These are phyloP conservation scores for Junco hyemalis DNA, from an alignment of 2,113 vertebrate genomes.

Conservation along the genomic window DNA sequence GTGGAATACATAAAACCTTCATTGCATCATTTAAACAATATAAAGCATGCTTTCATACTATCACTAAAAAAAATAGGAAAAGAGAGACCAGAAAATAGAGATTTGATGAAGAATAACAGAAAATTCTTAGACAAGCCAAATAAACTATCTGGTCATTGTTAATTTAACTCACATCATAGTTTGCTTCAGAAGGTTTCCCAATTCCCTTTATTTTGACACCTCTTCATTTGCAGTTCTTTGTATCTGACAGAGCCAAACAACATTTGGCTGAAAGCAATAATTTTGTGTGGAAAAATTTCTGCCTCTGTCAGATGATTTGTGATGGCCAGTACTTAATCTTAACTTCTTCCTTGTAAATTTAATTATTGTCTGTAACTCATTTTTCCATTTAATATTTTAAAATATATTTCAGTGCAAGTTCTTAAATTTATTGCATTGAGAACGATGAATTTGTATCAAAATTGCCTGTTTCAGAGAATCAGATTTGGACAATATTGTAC, in stretches of 20 bases:
- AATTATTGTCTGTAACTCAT: neutral
- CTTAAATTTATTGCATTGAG: neutral
- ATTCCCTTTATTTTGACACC: neutral
- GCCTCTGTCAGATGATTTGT: neutral
- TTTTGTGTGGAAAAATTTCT: neutral
- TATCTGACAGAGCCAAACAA: neutral
- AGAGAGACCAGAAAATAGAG: neutral
- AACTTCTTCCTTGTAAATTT: neutral
- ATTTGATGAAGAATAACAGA: neutral
- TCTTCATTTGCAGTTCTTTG: neutral
- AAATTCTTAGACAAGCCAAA: neutral
- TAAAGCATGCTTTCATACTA: neutral
- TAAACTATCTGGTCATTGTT: neutral
- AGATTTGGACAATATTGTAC: neutral
- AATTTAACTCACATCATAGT: neutral
- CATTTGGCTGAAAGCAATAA: accelerated
- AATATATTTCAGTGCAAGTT: neutral
- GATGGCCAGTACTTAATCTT: neutral
- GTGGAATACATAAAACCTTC: neutral
- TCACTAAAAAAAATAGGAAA: neutral
- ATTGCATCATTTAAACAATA: neutral
- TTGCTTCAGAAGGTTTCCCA: neutral
- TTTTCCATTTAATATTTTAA: neutral
- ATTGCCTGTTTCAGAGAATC: neutral
- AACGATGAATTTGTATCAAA: neutral